phyloP scores from a whole-genome alignment of 1,140 invertebrate species.

The Dufourea novaeangliae region DNA sequence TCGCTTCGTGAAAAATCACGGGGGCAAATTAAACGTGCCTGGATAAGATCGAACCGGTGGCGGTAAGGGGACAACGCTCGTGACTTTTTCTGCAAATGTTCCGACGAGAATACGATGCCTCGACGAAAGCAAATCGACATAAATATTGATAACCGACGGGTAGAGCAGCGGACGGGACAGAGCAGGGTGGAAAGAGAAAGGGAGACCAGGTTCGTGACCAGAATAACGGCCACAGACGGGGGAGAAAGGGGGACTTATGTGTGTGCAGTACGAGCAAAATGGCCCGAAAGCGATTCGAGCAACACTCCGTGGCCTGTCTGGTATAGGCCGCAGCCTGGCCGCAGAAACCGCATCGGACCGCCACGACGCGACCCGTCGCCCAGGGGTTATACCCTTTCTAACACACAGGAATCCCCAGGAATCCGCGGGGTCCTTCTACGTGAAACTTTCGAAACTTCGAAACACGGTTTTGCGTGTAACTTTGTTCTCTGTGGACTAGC shows the following conservation, averaged over 20 bases:
- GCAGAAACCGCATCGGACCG: slow-evolving; percentile 40
- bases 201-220: slow-evolving; percentile 56
- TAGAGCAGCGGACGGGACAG: background rate
- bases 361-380: slow-evolving; percentile 21
- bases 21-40: slow-evolving; percentile 6
- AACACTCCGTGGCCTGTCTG: slow-evolving; percentile 47
- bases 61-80: background rate
- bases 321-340: slow-evolving; percentile 32
- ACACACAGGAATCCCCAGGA: no score
- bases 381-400: no score
- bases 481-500: no score
- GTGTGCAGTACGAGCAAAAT: slow-evolving; percentile 59
- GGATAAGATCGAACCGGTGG: background rate
- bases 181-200: slow-evolving; percentile 22
- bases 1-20: background rate
- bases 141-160: slow-evolving; percentile 56
- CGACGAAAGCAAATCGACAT: slow-evolving; percentile 48
- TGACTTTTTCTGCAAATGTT: background rate
- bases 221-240: slow-evolving; percentile 59
- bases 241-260: no score
- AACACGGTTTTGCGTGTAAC: no score
- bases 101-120: no score
- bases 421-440: no score
- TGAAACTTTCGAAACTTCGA: no score
- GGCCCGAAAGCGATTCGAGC: slow-evolving; percentile 54